Base-by-base conservation (phyloP, 2,888 invertebrate genomes). In the Cerastoderma edule region DNA sequence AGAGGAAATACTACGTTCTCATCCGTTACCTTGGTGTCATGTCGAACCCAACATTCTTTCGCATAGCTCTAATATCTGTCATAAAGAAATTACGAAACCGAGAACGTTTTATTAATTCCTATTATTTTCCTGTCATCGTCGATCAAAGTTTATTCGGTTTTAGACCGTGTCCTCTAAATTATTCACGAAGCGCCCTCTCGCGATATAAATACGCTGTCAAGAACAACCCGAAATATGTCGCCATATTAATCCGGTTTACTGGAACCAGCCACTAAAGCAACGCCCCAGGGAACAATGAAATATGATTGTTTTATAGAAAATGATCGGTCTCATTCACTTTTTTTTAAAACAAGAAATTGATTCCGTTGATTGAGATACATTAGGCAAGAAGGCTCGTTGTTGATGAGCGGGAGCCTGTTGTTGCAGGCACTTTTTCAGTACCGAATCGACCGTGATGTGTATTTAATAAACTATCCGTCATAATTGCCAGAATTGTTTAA, bases 91-190 rank as follows among this genome's bases (percentile, higher is more conserved):
- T 57, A 28, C 13, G 39, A 60, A 60, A 39, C 6, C 35, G 60
- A 60, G 39, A 60, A 33, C 39, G 60, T 22, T 60, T 60, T 60
- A 60, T 60, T 60, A 60, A 60, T 60, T 60, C 60, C 60, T 60
- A 60, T 60, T 39, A 60, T 24, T 24, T 24, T 32, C n/a, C 22
- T 33, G 60, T 60, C 60, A 60, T 60, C 60, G 60, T 60, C 60
- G 24, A 60, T 60, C 60, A 60, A 28, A 24, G 16, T 60, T 60
- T 33, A 60, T 60, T 60, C 60, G 60, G 60, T 60, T 60, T 60
- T 60, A 60, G 35, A 60, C 60, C 60, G 16, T n/a, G 24, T n/a
- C 60, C 60, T 39, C 35, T 60, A 33, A 60, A 60, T 60, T 60
- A 60, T 60, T 60, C 60, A 60, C 35, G 39, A 39, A 39, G 39